phyloP scores from a whole-genome alignment of 2,113 vertebrate species.

The Telmatochromis bifrenatus region DNA sequence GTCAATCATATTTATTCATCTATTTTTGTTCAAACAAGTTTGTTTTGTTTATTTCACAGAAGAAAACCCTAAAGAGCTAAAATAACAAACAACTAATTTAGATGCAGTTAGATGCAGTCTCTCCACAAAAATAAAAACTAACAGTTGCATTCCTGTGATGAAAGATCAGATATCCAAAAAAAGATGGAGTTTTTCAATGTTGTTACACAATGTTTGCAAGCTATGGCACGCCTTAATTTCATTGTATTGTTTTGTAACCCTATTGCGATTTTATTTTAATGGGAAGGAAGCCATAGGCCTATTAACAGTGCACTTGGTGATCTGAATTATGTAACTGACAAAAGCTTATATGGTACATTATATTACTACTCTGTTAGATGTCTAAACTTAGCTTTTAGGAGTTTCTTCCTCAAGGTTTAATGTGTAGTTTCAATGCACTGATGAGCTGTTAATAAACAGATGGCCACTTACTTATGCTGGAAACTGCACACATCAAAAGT shows the following conservation, averaged over 20 bases:
- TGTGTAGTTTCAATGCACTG: background rate
- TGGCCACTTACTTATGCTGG: background rate
- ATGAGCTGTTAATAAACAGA: background rate
- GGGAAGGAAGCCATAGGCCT: rapidly evolving
- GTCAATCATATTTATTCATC: background rate
- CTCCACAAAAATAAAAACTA: background rate
- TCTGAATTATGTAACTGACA: background rate
- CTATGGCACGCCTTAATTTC: background rate
- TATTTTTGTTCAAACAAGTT: background rate
- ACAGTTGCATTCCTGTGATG: background rate
- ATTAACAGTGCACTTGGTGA: background rate
- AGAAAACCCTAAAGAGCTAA: background rate
- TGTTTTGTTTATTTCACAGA: background rate
- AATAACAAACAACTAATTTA: background rate
- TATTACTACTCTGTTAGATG: background rate
- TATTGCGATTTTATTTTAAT: background rate
- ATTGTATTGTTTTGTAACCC: background rate
- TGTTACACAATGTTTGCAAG: background rate
- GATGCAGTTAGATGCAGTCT: background rate
- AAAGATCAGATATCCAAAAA: background rate
- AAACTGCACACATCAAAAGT: background rate
- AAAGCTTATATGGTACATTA: background rate
- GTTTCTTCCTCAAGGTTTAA: background rate
- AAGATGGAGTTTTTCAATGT: background rate
- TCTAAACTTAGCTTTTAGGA: background rate